Evolutionary conservation across 2,888 invertebrate genomes (phyloP), one percentile per base, ranked within the genome.

Genomic region (Erebia aethiops): DNA sequence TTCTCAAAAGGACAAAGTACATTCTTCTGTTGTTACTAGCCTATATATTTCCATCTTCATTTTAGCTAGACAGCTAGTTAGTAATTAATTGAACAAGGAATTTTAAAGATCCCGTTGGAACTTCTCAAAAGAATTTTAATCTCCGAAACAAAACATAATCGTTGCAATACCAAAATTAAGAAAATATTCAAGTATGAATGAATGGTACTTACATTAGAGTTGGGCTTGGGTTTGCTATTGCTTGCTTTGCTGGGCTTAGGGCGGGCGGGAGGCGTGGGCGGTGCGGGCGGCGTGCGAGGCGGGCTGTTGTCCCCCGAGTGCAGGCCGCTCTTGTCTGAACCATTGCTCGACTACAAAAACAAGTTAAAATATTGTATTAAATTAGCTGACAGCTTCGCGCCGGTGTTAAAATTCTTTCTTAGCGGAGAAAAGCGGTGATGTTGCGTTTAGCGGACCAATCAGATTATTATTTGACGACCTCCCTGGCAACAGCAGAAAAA

Each of bases 201-300:
- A 54, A 54, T 16, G 3, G 9, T 52, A 83, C 90, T 89, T 81
- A 90, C 90, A 76, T 84, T 77, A 54, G 75, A 76, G 69, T 75
- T 77, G 65, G 81, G 73, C 75, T 89, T 91, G 2, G 87, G 80
- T 76, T 84, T 89, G 79, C 75, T 82, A 69, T 72, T 79, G 75
- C 74, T 82, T 65, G 83, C 70, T 72, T 85, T 86, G 71, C 80
- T 77, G 41, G 82, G 69, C 75, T 86, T 87, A 26, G 87, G 83
- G 26, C 87, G 83, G 11, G 87, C 78, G 8, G 90, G 89, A 3
- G 89, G 91, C 0, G 87, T 86, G 65, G 83, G 78, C 0, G 86
- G 87, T 52, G 87, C 84, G 54, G 92, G 92, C 46, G 92, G 92
- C 76, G 94, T 89, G 84, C 94, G 74, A 69, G 93, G 90, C 75